Base-by-base conservation (phyloP, 1,140 invertebrate genomes). In the Drusus annulatus region DNA sequence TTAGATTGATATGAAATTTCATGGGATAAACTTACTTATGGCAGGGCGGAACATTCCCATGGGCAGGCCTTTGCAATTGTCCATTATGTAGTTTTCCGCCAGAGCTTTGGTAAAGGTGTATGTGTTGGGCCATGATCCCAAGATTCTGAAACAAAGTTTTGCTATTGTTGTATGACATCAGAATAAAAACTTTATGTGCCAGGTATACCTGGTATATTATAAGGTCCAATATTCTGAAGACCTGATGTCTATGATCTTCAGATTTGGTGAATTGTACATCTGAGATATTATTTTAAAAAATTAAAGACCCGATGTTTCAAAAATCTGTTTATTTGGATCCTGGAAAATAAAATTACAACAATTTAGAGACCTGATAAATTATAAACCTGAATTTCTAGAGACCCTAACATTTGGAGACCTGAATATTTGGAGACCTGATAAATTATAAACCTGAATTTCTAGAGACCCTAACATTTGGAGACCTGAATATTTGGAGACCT, bases 71-170 rank as follows among this genome's bases (percentile, higher is more conserved):
- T 87, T 87, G 25, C 89, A 87, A 73, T 92, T 91, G 45, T 90
- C 84, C 71, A 88, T 87, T 0, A 95, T 76, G 13, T 94, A 87
- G 65, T 91, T 90, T 85, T 96, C 94, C 0, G 94, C 92, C 28
- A 95, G 84, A 1, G 93, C 93, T 89, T 95, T 95, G 2, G 94
- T 94, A 81, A 93, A 95, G 1, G 93, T 93, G 84, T 95, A 95
- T 1, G 93, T 94, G 84, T 95, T 95, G 0, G 94, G 93, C 89
- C 93, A 92, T 15, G 90, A 88, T 68, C 91, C 91, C 13, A 94
- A 85, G 56, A 93, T 87, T 77, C 93, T 93, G 17, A 19, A 50
- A 69, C 1, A 69, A 65, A 17, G 4, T 13, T n/a, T n/a, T 45
- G 10, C 10, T 45, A 2, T 45, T 45, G 36, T 13, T 45, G 10